phyloP scores from a whole-genome alignment of 2,797 vertebrate species.

The Anabacerthia variegaticeps region DNA sequence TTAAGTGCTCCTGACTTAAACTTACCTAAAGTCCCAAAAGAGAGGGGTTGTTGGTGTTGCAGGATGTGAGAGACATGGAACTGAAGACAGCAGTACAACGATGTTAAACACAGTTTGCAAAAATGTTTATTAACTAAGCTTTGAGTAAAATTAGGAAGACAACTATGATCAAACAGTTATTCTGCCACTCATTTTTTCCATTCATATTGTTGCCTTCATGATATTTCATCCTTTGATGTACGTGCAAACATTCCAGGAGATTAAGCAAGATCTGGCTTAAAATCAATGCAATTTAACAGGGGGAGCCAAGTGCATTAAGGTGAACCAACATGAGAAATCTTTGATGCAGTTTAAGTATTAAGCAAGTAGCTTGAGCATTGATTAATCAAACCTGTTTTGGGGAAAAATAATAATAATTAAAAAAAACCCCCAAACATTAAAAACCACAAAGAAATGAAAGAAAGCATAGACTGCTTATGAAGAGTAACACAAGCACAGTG shows the following conservation, averaged over 20 bases:
- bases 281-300: neutral
- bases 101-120: neutral
- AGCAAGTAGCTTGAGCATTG: neutral
- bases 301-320: neutral
- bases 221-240: neutral
- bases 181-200: neutral
- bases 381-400: neutral
- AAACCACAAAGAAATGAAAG: neutral
- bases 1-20: neutral
- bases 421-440: neutral
- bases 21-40: neutral
- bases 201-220: neutral
- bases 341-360: neutral
- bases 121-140: neutral
- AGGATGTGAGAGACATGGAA: neutral
- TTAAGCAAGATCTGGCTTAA: neutral
- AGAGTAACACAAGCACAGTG: neutral
- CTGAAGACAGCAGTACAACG: rapidly evolving
- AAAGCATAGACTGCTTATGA: neutral
- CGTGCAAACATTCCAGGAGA: neutral
- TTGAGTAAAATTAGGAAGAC: neutral
- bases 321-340: neutral
- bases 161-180: neutral
- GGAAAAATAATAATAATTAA: neutral
- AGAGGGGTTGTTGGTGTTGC: rapidly evolving